These are phyloP conservation scores for Lepidocyrtinus sp. DNA, from an alignment of 2,888 invertebrate genomes.

Conservation along the genomic window DNA sequence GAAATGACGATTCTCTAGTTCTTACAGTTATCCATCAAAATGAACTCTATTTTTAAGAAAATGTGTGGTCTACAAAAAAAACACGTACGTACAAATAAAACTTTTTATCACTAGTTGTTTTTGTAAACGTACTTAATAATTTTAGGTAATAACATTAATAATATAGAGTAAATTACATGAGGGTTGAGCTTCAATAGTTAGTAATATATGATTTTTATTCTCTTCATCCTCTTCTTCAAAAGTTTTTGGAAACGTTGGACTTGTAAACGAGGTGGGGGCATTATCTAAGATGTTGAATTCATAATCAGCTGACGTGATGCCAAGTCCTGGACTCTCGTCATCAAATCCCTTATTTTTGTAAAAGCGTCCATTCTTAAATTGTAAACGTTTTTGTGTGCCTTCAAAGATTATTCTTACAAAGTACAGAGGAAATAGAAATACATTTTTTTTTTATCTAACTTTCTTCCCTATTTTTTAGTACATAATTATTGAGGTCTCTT, in stretches of 20 bases:
- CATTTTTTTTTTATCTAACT: constrained; percentile 19
- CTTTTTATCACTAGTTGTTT: constrained; percentile 46
- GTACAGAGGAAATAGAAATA: constrained; percentile 48
- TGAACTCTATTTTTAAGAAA: too few species aligned
- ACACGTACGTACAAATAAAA: neutral
- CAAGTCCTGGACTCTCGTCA: neutral
- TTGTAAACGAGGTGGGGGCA: too few species aligned
- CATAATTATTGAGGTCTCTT: constrained; percentile 55
- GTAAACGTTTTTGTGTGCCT: constrained; percentile 34
- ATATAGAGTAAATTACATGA: constrained; percentile 61
- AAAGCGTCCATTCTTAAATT: constrained; percentile 36
- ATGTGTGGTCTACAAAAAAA: neutral
- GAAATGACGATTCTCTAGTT: too few species aligned
- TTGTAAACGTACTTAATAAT: constrained; percentile 39
- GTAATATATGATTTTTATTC: constrained; percentile 39
- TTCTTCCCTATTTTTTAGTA: constrained; percentile 29
- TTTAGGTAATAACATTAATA: constrained; percentile 4
- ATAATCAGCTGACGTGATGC: neutral
- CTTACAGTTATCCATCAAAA: too few species aligned
- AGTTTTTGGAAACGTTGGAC: too few species aligned
- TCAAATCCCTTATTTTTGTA: neutral
- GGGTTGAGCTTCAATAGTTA: constrained; percentile 60
- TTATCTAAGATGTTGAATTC: too few species aligned
- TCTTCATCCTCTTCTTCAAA: constrained; percentile 8
- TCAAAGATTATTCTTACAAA: neutral